These are phyloP conservation scores for Nemopilema nomurai DNA, from an alignment of 30 jellyfish, hydroid and myxozoan genomes.

Conservation along the genomic window DNA sequence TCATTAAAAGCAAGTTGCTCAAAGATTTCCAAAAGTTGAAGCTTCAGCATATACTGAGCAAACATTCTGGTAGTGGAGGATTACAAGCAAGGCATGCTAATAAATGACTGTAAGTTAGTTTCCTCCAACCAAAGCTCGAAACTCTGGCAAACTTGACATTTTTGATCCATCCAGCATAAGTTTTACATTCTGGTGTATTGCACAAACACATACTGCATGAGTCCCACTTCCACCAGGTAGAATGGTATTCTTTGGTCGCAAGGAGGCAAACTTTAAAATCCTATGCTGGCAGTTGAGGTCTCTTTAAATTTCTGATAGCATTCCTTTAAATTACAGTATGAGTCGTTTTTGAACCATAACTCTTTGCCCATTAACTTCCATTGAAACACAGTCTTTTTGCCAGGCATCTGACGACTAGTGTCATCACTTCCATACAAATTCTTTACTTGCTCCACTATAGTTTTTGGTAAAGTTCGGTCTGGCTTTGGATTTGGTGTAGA, in stretches of 20 bases:
- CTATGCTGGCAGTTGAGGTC: not conserved
- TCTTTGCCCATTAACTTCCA: conserved; percentile 23
- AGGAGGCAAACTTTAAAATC: conserved; percentile 8
- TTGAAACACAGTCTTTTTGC: conserved; percentile 28
- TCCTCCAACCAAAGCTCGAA: conserved; percentile 18
- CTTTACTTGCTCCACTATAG: not conserved
- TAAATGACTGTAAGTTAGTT: not conserved
- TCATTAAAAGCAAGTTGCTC: conserved; percentile 1
- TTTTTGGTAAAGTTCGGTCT: too few species aligned
- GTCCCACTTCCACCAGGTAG: too few species aligned
- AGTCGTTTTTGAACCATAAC: conserved; percentile 1
- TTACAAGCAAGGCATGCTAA: conserved; percentile 2
- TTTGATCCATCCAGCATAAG: not conserved
- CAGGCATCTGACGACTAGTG: conserved; percentile 39
- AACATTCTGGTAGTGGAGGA: conserved; percentile 16
- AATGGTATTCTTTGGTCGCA: not conserved
- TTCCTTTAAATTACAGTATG: conserved; percentile 9
- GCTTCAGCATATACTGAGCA: not conserved
- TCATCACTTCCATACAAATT: conserved; percentile 41
- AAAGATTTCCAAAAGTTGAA: conserved; percentile 11
- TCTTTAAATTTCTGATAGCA: conserved; percentile 2
- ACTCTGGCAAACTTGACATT: conserved; percentile 15
- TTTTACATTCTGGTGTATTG: too few species aligned
- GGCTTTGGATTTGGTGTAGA: conserved; percentile 43
- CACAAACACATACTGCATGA: too few species aligned